Percentiles rank a stretch among this genome's conserved stretches.
phyloP scores from a whole-genome alignment of 2,113 vertebrate genomes.

The Embiotoca jacksoni region DNA sequence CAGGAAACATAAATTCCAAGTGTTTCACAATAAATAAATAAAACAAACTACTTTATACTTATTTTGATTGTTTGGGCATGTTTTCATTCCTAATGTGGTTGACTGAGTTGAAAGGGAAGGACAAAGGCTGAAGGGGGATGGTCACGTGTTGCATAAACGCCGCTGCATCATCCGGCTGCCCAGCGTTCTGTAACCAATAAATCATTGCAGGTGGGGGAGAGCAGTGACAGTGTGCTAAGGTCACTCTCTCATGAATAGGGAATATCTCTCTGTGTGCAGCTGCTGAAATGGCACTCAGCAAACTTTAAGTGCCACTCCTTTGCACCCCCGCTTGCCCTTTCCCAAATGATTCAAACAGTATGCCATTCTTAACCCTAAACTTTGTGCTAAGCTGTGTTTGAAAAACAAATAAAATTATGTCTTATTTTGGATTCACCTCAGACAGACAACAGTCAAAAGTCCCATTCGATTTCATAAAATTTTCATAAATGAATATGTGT shows the following conservation, averaged over 20 bases:
- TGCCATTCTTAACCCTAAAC: not conserved
- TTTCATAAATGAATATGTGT: not conserved
- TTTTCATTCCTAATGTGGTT: constrained; percentile 4
- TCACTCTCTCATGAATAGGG: constrained; percentile 74
- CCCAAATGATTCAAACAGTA: constrained; percentile 28
- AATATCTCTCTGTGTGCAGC: constrained; percentile 53
- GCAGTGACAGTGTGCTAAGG: constrained; percentile 69
- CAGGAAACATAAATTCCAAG: not conserved
- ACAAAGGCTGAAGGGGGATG: constrained; percentile 38
- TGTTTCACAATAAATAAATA: not conserved
- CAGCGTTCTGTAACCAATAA: constrained; percentile 66
- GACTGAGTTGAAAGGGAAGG: constrained; percentile 54
- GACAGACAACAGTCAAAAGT: constrained; percentile 17
- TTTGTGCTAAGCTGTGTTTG: not conserved
- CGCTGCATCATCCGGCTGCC: constrained; percentile 44
- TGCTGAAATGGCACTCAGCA: constrained; percentile 60
- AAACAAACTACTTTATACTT: not conserved
- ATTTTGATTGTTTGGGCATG: not conserved
- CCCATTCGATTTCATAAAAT: not conserved
- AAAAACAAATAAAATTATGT: not conserved
- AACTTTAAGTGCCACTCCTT: constrained; percentile 51
- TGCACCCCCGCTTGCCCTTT: constrained; percentile 32
- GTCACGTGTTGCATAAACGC: constrained; percentile 55
- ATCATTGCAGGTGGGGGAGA: constrained; percentile 71
- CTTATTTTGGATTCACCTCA: not conserved